Percentiles rank a stretch among this genome's conserved stretches.
Evolutionary conservation across 1,140 invertebrate genomes (phyloP).

Genomic region (Leptinotarsa lineolata): DNA sequence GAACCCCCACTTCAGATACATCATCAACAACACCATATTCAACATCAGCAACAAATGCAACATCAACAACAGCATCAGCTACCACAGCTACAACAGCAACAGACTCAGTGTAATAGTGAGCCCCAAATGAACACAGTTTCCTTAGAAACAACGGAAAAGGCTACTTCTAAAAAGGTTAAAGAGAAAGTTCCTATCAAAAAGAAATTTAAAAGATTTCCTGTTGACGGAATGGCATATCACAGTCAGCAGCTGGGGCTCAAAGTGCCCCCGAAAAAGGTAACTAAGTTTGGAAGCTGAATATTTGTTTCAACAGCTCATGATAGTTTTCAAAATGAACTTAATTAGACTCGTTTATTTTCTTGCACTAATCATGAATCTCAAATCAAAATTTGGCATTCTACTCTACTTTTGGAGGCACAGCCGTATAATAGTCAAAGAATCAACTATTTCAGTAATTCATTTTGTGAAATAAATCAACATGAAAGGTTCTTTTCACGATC

Average conservation of each 20-base stretch:
- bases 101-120: not conserved
- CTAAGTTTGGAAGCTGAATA: not conserved
- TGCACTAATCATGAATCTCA: no score
- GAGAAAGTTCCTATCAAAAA: not conserved
- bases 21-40: not conserved
- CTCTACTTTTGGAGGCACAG: no score
- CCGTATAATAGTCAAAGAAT: no score
- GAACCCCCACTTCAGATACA: not conserved
- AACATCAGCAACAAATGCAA: not conserved
- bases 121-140: not conserved
- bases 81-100: not conserved
- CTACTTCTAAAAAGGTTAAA: constrained; percentile 5
- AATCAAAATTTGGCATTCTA: no score
- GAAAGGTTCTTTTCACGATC: no score
- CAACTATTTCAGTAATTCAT: no score
- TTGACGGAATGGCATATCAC: constrained; percentile 18
- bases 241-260: constrained; percentile 22
- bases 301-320: no score
- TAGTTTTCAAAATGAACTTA: no score
- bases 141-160: not conserved
- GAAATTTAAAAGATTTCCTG: constrained; percentile 12
- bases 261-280: constrained; percentile 15
- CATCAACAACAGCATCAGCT: not conserved
- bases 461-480: no score
- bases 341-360: no score